Conservation (phyloP, 2,888 invertebrate genomes). For the Erannis defoliaria region DNA sequence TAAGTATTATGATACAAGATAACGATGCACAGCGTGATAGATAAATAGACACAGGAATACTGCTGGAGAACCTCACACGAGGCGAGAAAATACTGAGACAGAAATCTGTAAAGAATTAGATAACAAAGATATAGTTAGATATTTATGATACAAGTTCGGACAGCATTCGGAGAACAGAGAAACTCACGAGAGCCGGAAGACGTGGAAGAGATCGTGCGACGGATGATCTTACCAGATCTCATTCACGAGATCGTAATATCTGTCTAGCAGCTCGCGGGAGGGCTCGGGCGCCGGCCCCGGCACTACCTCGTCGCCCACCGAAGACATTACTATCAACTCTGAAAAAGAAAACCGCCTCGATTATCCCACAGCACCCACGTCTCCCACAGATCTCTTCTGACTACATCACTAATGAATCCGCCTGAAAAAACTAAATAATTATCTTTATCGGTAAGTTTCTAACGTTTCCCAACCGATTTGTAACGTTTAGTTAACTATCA, state of each 20-base stretch:
- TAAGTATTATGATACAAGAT: not conserved
- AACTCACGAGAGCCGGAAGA: slow-evolving; percentile 23
- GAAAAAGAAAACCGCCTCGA: slow-evolving; percentile 60
- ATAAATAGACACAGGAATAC: not conserved
- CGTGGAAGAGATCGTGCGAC: slow-evolving; percentile 15
- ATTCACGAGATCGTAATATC: slow-evolving; percentile 74
- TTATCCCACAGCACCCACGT: not conserved
- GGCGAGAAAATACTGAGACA: not conserved
- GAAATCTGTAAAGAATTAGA: slow-evolving; percentile 1
- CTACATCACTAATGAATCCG: no score
- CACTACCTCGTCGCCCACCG: slow-evolving; percentile 66
- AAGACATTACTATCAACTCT: slow-evolving; percentile 77
- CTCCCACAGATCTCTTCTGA: no score
- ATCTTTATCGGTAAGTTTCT: no score
- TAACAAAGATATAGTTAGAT: not conserved
- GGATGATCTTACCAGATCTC: slow-evolving; percentile 72
- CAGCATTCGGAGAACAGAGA: slow-evolving; percentile 14
- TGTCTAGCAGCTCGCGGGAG: slow-evolving; percentile 66
- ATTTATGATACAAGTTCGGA: slow-evolving; percentile 13
- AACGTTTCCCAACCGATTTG: no score
- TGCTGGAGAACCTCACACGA: not conserved
- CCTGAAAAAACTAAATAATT: no score
- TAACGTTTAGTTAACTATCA: no score
- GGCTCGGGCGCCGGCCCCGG: slow-evolving; percentile 70
- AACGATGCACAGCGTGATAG: not conserved